Evolutionary conservation across 2,113 vertebrate species (phyloP).

Genomic region (Lepisosteus osseus): DNA sequence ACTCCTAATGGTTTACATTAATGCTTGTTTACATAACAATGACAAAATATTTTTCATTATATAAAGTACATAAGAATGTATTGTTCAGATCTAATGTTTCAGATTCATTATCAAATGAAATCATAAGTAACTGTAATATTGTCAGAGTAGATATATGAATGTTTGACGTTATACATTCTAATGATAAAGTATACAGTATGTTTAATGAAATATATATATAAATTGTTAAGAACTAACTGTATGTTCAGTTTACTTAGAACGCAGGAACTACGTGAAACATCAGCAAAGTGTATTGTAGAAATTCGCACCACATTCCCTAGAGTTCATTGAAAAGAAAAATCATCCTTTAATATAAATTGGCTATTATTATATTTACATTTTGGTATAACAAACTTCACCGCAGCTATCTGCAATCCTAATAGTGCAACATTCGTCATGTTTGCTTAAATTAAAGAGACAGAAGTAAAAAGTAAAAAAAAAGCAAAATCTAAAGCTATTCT

Average conservation of each 20-base stretch:
- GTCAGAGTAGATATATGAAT: slow-evolving; percentile 17
- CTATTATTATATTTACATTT: no score
- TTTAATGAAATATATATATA: slow-evolving; percentile 1
- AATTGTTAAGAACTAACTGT: neutral
- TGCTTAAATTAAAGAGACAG: no score
- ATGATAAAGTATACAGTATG: neutral
- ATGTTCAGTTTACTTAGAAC: neutral
- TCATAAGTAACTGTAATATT: slow-evolving; percentile 17
- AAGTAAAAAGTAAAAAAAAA: no score
- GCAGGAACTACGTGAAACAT: neutral
- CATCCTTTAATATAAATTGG: no score
- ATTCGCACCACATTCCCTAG: no score
- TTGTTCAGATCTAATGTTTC: slow-evolving; percentile 32
- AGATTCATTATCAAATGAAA: slow-evolving; percentile 42
- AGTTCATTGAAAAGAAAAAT: no score
- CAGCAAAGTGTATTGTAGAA: no score
- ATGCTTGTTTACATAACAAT: slow-evolving; percentile 22
- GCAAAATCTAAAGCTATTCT: no score
- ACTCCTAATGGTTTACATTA: slow-evolving; percentile 78
- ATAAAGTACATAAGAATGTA: slow-evolving; percentile 13
- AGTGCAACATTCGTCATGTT: no score
- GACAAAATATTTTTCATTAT: neutral
- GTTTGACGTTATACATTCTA: slow-evolving; percentile 10
- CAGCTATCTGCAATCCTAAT: no score
- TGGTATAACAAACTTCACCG: no score